Evolutionary conservation across 2,113 vertebrate species (phyloP).

Genomic region (Arvicanthis niloticus): DNA sequence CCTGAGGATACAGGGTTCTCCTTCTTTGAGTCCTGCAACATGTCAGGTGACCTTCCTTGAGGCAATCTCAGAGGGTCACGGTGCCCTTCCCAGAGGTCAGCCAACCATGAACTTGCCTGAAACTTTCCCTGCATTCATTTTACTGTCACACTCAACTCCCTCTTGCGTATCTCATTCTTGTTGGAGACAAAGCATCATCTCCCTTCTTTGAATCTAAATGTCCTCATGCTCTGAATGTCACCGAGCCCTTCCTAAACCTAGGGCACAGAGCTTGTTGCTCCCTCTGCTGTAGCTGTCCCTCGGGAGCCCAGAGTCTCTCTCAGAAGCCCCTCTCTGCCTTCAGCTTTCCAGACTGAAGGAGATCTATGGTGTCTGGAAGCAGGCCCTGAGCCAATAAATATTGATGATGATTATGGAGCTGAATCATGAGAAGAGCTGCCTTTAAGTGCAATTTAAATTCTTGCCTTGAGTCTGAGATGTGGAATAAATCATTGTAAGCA

Average conservation of each 20-base stretch:
- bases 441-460: constrained; percentile 35
- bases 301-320: not conserved
- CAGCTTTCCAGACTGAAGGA: constrained; percentile 36
- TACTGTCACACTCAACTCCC: not conserved
- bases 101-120: not conserved
- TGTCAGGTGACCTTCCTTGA: not conserved
- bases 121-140: not conserved
- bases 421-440: constrained; percentile 8
- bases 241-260: not conserved
- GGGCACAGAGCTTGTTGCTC: rapidly evolving
- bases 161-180: not conserved
- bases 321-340: not conserved
- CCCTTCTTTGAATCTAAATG: not conserved
- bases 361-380: constrained; percentile 45
- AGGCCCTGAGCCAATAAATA: not conserved
- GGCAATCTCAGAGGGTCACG: not conserved
- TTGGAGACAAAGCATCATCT: not conserved
- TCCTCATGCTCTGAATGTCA: not conserved
- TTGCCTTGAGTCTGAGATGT: not conserved
- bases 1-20: not conserved
- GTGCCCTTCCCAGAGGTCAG: not conserved
- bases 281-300: not conserved
- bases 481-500: not conserved
- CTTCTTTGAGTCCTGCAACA: not conserved
- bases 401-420: not conserved